A percentile compares a stretch with the other conserved stretches of the same genome.
These are phyloP conservation scores for Bimastos eiseni DNA, from an alignment of 2,888 invertebrate species.

Conservation along the genomic window DNA sequence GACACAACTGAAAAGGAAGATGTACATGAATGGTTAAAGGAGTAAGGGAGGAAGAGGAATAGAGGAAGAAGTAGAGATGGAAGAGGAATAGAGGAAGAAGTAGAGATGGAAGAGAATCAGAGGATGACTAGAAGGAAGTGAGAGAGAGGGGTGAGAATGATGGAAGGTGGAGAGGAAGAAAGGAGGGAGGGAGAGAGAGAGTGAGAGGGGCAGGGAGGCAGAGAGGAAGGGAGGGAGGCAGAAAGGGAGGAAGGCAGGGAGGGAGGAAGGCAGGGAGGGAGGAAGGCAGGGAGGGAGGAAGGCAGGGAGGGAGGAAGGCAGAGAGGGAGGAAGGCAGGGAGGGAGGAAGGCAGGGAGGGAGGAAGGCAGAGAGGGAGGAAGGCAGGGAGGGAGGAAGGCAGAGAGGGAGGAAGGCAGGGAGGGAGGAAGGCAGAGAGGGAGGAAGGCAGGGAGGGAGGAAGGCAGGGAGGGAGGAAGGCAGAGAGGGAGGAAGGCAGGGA, in stretches of 20 bases:
- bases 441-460: background rate
- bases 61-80: background rate
- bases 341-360: background rate
- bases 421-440: background rate
- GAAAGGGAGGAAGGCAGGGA: background rate
- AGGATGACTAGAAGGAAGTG: background rate
- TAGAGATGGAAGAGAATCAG: background rate
- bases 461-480: background rate
- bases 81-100: background rate
- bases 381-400: background rate
- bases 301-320: background rate
- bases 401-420: background rate
- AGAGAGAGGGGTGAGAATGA: background rate
- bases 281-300: background rate
- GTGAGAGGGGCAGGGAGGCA: background rate
- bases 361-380: background rate
- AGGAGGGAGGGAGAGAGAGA: background rate
- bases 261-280: background rate
- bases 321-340: background rate
- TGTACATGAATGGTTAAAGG: background rate
- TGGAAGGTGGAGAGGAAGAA: background rate
- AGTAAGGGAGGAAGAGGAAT: background rate
- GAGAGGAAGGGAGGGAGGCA: background rate
- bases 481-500: background rate
- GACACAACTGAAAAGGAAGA: background rate